Base-by-base conservation (phyloP, 53 echinoderm and acorn worm species). In the Arbacia lixula region DNA sequence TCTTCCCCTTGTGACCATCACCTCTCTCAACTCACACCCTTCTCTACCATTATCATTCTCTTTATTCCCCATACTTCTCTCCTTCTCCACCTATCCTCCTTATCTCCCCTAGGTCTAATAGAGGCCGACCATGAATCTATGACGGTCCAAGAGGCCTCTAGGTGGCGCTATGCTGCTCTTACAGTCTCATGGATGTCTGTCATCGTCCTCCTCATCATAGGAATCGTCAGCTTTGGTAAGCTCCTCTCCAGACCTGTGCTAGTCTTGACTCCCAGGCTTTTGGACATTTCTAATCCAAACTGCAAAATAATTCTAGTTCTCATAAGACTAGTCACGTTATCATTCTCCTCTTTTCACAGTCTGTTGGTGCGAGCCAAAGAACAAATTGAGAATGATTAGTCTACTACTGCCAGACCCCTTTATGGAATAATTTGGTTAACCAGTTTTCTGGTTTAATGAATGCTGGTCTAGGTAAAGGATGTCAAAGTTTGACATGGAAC, bases 151-250 rank as follows among this genome's bases (percentile, higher is more conserved):
- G 52, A 65, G 17, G 28, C 83, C 31, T 73, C 73, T 51, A 49
- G 73, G 20, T 73, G 73, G 73, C 50, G 73, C 50, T n/a, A 11
- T 46, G 79, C 88, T 0, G 94, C 94, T 20, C 36, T 94, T 5
- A 60, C 61, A 2, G 53, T 93, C 28, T 91, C 93, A n/a, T 88
- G 83, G 85, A 37, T 81, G 19, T 93, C 93, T 0, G 91, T 93
- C 2, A 2, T 86, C 32, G 54, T 36, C 21, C 68, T 93, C 14
- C 40, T 91, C 4, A 51, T 81, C 34, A 58, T 93, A 16, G 87
- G 88, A 20, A 72, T 66, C 37, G 76, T 78, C 30, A 93, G 93
- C 82, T 93, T 93, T 33, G 76, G 93, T 93, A 88, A 86, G 91
- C 39, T 30, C 41, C 9, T 20, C 34, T 14, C 6, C 1, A 33